Evolutionary conservation across 2,888 invertebrate species (phyloP).

Genomic region (Aricia artaxerxes): DNA sequence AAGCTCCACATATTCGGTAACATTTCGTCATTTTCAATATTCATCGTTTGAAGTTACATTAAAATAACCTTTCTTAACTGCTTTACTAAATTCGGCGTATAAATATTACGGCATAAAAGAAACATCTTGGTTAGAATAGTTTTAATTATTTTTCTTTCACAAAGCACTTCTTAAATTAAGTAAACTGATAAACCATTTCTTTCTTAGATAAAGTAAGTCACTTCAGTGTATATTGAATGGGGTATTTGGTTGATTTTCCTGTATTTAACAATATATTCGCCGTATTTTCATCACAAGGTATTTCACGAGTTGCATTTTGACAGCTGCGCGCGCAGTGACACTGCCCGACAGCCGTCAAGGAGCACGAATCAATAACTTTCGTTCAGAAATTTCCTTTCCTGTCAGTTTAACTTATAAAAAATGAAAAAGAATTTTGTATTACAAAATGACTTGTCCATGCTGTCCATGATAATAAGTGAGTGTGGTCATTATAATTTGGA

Average conservation of each 20-base stretch:
- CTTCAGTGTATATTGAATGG: slow-evolving; percentile 30
- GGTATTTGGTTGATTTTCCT: slow-evolving; percentile 40
- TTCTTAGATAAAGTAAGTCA: neutral
- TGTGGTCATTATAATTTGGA: neutral
- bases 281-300: slow-evolving; percentile 34
- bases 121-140: neutral
- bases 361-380: slow-evolving; percentile 59
- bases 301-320: slow-evolving; percentile 53
- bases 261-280: slow-evolving; percentile 20
- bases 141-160: neutral
- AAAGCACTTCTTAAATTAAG: neutral
- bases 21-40: slow-evolving; percentile 68
- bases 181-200: neutral
- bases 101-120: neutral
- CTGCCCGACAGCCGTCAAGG: slow-evolving; percentile 41
- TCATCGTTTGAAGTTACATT: slow-evolving; percentile 52
- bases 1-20: slow-evolving; percentile 67
- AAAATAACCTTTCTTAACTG: neutral
- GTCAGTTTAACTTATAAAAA: neutral
- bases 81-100: neutral
- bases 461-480: neutral
- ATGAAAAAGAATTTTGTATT: neutral
- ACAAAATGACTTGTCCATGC: neutral
- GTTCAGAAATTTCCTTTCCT: neutral
- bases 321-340: slow-evolving; percentile 63